Evolutionary conservation across 2,888 invertebrate species (phyloP), one percentile per base, ranked within the genome.

Genomic region (Epinotia ramella): DNA sequence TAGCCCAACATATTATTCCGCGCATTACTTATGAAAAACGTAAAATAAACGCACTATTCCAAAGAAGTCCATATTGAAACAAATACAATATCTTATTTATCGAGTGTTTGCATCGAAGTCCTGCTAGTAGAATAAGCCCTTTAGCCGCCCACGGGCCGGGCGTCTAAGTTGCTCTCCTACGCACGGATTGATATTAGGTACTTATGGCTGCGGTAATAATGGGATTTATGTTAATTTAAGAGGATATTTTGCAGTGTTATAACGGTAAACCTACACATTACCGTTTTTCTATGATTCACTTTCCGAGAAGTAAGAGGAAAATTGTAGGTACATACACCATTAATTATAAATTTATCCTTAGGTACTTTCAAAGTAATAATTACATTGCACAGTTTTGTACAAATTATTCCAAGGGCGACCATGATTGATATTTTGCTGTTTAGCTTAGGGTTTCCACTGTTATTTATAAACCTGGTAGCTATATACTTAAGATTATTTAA

Each of bases 91-190:
- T 12, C 13, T 33, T 67, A 6, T n/a, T 6, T 56, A 20, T 18
- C 18, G 18, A 49, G 20, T 49, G 20, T 65, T 71, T 59, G 49
- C 5, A 66, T 70, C 13, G n/a, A 62, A 49, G 70, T 56, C 46
- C 33, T 62, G 66, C 46, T 71, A 53, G 59, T 49, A 12, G 70
- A 67, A 62, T 72, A 72, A 9, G 33, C 9, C 64, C 28, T 44
- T 53, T 80, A 89, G 87, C 92, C 93, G 88, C 90, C 92, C 81
- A 81, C 85, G 18, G 24, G 77, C 84, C 85, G 18, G 24, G 77
- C 84, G 84, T 86, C 89, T 87, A 86, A 80, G 81, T 85, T 80
- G 84, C 87, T 84, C 71, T 67, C 92, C 93, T 88, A 92, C 75
- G 76, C 75, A 73, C 49, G 11, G 44, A 64, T 64, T 74, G 57